phyloP scores from a whole-genome alignment of 1,140 invertebrate species.

The Venustaconcha ellipsiformis region DNA sequence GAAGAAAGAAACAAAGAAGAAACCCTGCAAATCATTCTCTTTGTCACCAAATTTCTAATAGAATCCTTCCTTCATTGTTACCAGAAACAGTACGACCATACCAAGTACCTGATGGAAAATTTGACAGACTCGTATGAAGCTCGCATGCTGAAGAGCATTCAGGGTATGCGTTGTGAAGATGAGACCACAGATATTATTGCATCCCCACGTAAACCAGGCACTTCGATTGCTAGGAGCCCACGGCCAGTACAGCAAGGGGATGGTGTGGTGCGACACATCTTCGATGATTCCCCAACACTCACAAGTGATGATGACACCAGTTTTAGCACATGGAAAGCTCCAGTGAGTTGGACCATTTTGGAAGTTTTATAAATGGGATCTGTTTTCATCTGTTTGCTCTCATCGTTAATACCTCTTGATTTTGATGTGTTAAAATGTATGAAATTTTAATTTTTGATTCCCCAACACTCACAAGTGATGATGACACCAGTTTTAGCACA shows the following conservation, averaged over 20 bases:
- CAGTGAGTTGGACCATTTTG: background rate
- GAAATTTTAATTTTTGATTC: too few species aligned
- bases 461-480: conserved; percentile 23
- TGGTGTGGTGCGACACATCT: conserved; percentile 8
- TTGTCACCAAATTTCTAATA: too few species aligned
- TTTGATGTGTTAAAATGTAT: too few species aligned
- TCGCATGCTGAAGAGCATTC: conserved; percentile 19
- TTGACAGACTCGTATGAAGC: conserved; percentile 21
- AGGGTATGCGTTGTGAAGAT: conserved; percentile 25
- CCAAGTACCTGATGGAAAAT: conserved; percentile 18
- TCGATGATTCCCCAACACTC: conserved; percentile 20
- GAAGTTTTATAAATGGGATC: too few species aligned
- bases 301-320: conserved; percentile 31
- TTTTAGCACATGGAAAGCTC: conserved; percentile 24
- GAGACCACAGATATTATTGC: conserved; percentile 20
- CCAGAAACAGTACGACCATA: conserved; percentile 23
- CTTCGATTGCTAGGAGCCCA: background rate
- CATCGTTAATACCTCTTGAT: too few species aligned
- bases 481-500: conserved; percentile 30
- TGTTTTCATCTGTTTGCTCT: too few species aligned
- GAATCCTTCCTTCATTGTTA: background rate
- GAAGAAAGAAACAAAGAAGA: too few species aligned
- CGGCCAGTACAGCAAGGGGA: background rate
- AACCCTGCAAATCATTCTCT: too few species aligned
- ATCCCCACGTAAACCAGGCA: background rate